Base-by-base conservation (phyloP, 2,888 invertebrate species). In the Rhodophaea formosa region DNA sequence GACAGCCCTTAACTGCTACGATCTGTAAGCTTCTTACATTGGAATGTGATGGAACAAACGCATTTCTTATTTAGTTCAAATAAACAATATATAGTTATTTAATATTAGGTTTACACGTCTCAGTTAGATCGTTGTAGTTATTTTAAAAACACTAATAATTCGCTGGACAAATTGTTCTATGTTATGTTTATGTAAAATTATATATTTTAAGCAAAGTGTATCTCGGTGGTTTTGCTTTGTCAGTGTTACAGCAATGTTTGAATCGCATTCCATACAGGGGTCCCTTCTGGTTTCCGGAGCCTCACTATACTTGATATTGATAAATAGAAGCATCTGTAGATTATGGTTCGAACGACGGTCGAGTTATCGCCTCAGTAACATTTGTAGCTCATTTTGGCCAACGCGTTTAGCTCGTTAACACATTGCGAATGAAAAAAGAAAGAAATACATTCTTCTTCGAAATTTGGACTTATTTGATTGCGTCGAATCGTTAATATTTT, bases 201-300 rank as follows among this genome's bases (percentile, higher is more conserved):
- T 80, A 76, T 79, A 77, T 77, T 77, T 70, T 83, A 83, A 79
- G 80, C 74, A 68, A 79, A 82, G 73, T 76, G 74, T 77, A 74
- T 69, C 67, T 70, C 69, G 71, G 73, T 75, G 75, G 75, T 72
- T 77, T 61, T 60, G 53, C 51, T 55, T 63, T 57, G 61, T 64
- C 64, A 66, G 63, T 64, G 62, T 66, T 64, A 60, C 66, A 57
- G 15, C 51, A 16, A 15, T 58, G 62, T 59, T 66, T 66, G 67
- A 67, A 74, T 75, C 78, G 82, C 82, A 82, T 83, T 83, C 83
- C 83, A 82, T 71, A 75, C 72, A 72, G 74, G 74, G 69, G 61
- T 58, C 57, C 59, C 61, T 57, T 65, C 49, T 62, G 62, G 67
- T 61, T 66, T 67, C 16, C 17, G 51, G 39, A 51, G 39, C 16